A percentile compares a stretch with the other conserved stretches of the same genome.
These are phyloP conservation scores for Bucorvus abyssinicus DNA, from an alignment of 2,797 vertebrate genomes.

Conservation along the genomic window DNA sequence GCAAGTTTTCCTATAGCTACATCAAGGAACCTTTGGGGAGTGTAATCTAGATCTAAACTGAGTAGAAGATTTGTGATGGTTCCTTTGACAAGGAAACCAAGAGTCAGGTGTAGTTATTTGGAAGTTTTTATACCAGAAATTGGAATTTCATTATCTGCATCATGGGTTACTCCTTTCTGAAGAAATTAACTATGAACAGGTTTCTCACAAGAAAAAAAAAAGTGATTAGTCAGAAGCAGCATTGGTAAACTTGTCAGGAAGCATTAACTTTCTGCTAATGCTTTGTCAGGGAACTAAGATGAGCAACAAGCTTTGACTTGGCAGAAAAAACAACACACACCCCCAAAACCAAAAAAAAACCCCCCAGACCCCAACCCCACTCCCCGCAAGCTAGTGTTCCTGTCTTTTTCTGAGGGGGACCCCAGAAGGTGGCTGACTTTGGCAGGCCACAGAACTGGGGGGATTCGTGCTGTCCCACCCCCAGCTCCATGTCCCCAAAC, in stretches of 20 bases:
- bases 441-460: neutral
- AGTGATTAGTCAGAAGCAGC: neutral
- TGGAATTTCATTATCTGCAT: conserved; percentile 4
- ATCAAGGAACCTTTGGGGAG: neutral
- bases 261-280: neutral
- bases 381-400: neutral
- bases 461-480: neutral
- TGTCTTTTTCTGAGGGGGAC: neutral
- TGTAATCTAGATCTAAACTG: neutral
- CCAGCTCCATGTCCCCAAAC: neutral
- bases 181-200: conserved; percentile 25
- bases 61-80: neutral
- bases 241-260: neutral
- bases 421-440: neutral
- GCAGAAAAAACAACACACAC: neutral
- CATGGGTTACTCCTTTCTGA: conserved; percentile 11
- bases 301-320: neutral
- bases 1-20: neutral
- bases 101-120: neutral
- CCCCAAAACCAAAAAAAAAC: neutral
- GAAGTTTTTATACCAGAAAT: neutral
- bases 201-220: neutral
- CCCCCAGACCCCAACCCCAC: fast-evolving
- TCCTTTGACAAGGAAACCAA: neutral
- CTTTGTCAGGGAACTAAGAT: too few species aligned